Evolutionary conservation across 2,888 invertebrate species (phyloP), one percentile per base, ranked within the genome.

Genomic region (Drosophila picticornis): DNA sequence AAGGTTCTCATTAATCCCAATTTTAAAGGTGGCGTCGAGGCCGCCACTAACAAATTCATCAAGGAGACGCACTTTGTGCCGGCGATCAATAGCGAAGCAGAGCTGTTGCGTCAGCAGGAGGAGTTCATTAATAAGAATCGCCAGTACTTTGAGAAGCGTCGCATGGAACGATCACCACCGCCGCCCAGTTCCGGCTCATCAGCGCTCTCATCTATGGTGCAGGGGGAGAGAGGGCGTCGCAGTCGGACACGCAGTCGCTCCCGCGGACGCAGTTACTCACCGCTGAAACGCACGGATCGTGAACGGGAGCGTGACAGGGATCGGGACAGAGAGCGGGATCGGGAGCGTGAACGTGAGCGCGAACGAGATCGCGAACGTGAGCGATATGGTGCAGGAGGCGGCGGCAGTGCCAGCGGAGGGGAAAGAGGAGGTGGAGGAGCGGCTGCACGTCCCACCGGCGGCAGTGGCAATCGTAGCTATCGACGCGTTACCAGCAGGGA

Each of bases 11-110:
- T 93, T 38, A 93, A 93, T 86, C 93, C 93, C 1, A 93, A 93
- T 74, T 93, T 93, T 56, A 93, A 93, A 69, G 93, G 94, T 4
- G 93, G 93, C 25, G 93, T 93, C 38, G 93, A 93, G 75, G 94
- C 94, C 11, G 94, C 93, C 48, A 94, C 93, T 57, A 93, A 88
- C 77, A 93, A 93, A 81, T 91, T 93, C 59, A 92, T 93, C 74
- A 92, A 93, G 78, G 93, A 93, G 79, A 93, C 93, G 0, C 93
- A 93, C 66, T 93, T 92, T 67, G 92, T 93, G 91, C 91, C 92
- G 31, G 88, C 92, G 29, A 93, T 93, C 53, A 91, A 91, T 67
- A 93, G 93, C 67, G 93, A 93, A 50, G 93, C 92, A 11, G 93
- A 93, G 75, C 71, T 93, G 56, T 72, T 93, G 60, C 91, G 93